Conservation (phyloP, 2,797 vertebrate genomes). For the Crypturellus tataupa region DNA sequence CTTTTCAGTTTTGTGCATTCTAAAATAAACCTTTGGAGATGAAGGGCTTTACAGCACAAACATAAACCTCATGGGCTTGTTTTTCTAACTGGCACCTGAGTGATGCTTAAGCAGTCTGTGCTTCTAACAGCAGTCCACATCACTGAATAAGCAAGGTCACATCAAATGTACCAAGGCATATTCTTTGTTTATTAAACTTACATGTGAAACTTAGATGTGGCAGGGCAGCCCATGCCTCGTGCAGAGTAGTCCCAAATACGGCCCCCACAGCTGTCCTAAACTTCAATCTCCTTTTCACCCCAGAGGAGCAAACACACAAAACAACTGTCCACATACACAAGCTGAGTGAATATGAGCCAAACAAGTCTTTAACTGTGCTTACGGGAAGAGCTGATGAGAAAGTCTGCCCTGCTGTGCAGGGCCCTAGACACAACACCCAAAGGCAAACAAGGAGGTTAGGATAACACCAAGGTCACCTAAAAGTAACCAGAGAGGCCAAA, state of each 20-base stretch:
- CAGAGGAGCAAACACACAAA: neutral
- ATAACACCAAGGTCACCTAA: neutral
- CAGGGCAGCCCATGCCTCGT: neutral
- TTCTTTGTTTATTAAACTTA: neutral
- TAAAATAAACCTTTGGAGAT: neutral
- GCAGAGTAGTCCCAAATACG: no score
- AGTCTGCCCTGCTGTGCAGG: neutral
- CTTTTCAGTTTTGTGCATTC: neutral
- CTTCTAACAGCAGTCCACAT: accelerated
- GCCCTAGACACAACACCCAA: neutral
- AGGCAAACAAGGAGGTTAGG: accelerated
- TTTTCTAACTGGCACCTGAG: neutral
- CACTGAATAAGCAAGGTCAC: neutral
- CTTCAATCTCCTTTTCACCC: neutral
- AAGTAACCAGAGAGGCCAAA: accelerated
- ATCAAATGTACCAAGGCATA: neutral
- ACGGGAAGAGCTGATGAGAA: neutral
- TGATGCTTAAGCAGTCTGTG: neutral
- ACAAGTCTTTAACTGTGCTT: accelerated
- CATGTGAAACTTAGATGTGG: accelerated
- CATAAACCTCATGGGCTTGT: accelerated
- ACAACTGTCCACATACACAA: no score
- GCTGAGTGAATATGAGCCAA: neutral
- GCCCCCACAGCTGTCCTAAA: neutral
- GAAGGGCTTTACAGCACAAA: neutral